Base-by-base conservation (phyloP, 30 jellyfish, hydroid and myxozoan species). In the Hydra vulgaris region DNA sequence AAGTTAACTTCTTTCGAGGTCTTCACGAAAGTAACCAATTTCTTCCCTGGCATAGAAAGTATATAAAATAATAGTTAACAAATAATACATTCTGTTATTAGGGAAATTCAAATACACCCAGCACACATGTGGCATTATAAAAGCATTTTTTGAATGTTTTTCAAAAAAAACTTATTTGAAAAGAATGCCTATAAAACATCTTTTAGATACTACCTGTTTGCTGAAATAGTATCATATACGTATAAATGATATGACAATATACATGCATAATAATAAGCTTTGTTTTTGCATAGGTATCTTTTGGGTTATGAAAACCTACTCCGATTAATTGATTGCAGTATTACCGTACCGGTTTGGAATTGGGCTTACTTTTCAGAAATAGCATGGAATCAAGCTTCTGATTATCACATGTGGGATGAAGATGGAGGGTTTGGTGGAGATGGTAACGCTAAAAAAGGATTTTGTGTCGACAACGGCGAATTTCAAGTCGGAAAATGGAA, bases 11-110 rank as follows among this genome's bases (percentile, higher is more conserved):
- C 27, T 52, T 25, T 27, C 76, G 71, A 8, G 89, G 97, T 3
- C 83, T 90, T 7, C 95, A 86, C 52, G 61, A 82, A 23, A 73
- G 54, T 1, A 82, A 23, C 53, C 96, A 90, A 69, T 90, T 90
- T 66, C 84, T 90, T 20, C 96, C 96, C 5, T 90, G 97, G 97
- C 97, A 90, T 73, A 78, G 97, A 71, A 87, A 92, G 97, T 83
- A 54, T 16, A 77, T 25, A 19, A 5, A 7, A 26, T 17, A 0
- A 25, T 53, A 56, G 71, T 15, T n/a, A n/a, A n/a, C n/a, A n/a
- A n/a, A n/a, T n/a, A n/a, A n/a, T n/a, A n/a, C n/a, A n/a, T 20
- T 12, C 23, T n/a, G n/a, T n/a, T n/a, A n/a, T n/a, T n/a, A n/a
- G n/a, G n/a, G n/a, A n/a, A n/a, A n/a, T n/a, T n/a, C n/a, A n/a